Evolutionary conservation across 1,140 invertebrate species (phyloP), one percentile per base, ranked within the genome.

Genomic region (Tyrophagus putrescentiae): DNA sequence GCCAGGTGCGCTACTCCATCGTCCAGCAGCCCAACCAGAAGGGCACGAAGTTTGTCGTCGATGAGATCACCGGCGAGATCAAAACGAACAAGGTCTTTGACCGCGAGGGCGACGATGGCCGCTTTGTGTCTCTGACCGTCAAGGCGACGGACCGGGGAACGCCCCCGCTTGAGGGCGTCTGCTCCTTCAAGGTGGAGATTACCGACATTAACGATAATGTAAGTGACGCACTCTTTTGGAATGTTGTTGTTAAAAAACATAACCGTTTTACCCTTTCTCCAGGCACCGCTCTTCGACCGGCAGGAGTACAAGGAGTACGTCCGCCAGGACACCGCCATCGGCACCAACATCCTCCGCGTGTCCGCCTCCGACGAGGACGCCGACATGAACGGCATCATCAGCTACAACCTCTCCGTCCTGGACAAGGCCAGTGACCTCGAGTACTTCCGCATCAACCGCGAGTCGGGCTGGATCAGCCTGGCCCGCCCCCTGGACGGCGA

Each of bases 261-360:
- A 21, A n/a, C 27, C n/a, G n/a, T 52, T 52, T 52, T 50, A 4
- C 4, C 7, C 42, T 39, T 34, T 2, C 44, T 57, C 44, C 33
- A 57, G 56, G 57, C 88, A 16, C 90, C 89, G 2, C 73, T 94
- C 25, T 94, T 94, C 73, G 89, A 93, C 75, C 78, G 90, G 76
- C 88, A 93, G 80, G 88, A 90, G 87, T 94, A 93, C 73, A 84
- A 90, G 62, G 90, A 94, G 72, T 92, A 93, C 74, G 88, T 94
- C 11, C 93, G 93, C 74, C 90, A 94, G 78, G 90, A 94, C 70
- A 90, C 89, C 25, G 91, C 87, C 72, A 89, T 91, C 65, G 89
- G 89, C 41, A 92, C 87, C 31, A 93, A 92, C 71, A 93, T 94
- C 65, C 74, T 94, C 48, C 79, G 89, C 68, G 88, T 94, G 4